A percentile compares a stretch with the other conserved stretches of the same genome.
Conservation (phyloP, 2,888 invertebrate species). For the Noctuana brunneofusca region DNA sequence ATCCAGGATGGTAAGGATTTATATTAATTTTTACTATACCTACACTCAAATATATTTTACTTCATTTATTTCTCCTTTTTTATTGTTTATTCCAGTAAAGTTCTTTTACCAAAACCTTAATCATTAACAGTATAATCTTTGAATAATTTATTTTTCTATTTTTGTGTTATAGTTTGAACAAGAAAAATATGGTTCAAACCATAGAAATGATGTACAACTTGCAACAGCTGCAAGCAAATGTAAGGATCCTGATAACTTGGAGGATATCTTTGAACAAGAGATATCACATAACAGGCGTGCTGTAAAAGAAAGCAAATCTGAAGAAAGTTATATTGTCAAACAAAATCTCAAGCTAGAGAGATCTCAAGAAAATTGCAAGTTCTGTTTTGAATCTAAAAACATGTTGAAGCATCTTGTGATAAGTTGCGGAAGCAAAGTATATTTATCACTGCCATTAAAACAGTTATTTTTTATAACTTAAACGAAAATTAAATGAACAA, state of each 20-base stretch:
- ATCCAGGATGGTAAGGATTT: slow-evolving; percentile 87
- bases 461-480: no score
- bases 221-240: slow-evolving; percentile 87
- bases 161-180: slow-evolving; percentile 85
- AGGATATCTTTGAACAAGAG: slow-evolving; percentile 92
- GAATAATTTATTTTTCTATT: no score
- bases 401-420: slow-evolving; percentile 94
- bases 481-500: no score
- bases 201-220: slow-evolving; percentile 91
- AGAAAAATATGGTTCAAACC: slow-evolving; percentile 90
- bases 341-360: slow-evolving; percentile 88
- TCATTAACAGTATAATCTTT: no score
- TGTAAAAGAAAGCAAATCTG: slow-evolving; percentile 83
- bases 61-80: no score
- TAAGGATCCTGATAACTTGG: slow-evolving; percentile 88
- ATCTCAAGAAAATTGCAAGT: slow-evolving; percentile 90
- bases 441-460: slow-evolving; percentile 92
- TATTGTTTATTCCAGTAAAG: no score
- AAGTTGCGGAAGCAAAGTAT: slow-evolving; percentile 91
- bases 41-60: no score
- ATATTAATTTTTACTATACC: no score
- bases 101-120: no score
- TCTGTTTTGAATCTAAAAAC: slow-evolving; percentile 91
- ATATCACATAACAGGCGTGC: slow-evolving; percentile 86
- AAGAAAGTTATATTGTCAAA: slow-evolving; percentile 86